Base-by-base conservation (phyloP, 2,797 vertebrate genomes). In the Rhinoraja longicauda region DNA sequence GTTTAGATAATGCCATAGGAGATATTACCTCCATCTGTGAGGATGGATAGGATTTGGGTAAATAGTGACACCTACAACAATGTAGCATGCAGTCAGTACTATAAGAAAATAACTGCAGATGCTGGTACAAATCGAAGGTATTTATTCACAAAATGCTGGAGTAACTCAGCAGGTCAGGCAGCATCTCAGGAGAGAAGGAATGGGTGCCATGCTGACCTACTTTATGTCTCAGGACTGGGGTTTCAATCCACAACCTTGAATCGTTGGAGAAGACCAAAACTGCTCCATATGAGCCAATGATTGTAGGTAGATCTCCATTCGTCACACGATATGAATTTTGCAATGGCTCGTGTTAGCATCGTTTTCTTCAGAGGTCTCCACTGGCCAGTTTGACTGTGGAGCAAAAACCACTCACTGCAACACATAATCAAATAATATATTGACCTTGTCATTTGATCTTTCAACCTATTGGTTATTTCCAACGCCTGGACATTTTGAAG, bases 391-490 rank as follows among this genome's bases (percentile, higher is more conserved):
- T 29, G 24, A 17, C 39, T 75, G 21, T 90, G 24, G 29, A 73
- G 72, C 39, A 53, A 75, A 53, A 73, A 53, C 4, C 53, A 32
- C 29, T 92, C 72, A 72, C 90, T 21, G 19, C 12, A 24, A 17
- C 39, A 53, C 26, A 29, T 1, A 92, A 45, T 92, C 70, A 57
- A 17, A 75, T 92, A 53, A 92, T 26, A 75, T 75, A 57, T n/a
- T 92, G 90, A 92, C 90, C 72, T 75, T 73, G 90, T 92, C 90
- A 72, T 92, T 75, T 75, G 67, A 92, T 75, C 36, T 75, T 92
- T 92, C 15, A 72, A 75, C 70, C 45, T 92, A 92, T 17, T 13
- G 70, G 70, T 92, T 92, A 75, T 92, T 92, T 73, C 67, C 10
- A 10, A 92, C 24, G 24, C 70, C 36, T 57, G 64, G 72, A 39